These are phyloP conservation scores for Cyclura pinguis DNA, from an alignment of 2,797 vertebrate genomes.

Conservation along the genomic window DNA sequence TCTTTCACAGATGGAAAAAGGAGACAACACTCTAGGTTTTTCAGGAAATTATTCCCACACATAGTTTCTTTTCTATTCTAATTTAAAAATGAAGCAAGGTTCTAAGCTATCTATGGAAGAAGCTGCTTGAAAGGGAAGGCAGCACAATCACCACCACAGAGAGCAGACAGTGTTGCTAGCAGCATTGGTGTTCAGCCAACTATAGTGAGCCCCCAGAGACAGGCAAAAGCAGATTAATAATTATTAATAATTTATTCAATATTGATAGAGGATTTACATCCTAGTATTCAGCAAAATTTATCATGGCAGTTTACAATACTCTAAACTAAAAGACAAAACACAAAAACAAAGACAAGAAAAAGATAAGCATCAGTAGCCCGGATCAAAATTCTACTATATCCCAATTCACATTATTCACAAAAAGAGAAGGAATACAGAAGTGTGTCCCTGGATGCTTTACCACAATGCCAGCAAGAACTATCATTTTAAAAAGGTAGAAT, in stretches of 20 bases:
- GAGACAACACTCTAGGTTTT: too few relatives aligned
- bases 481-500: not conserved
- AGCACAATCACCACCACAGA: not conserved
- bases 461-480: not conserved
- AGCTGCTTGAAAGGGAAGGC: not conserved
- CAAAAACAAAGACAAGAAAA: too few relatives aligned
- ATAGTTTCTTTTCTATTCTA: too few relatives aligned
- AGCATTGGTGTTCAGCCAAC: not conserved
- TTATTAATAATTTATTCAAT: not conserved
- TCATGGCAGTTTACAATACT: not conserved
- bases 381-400: not conserved
- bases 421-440: not conserved
- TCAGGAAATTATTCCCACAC: too few relatives aligned
- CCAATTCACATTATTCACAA: not conserved
- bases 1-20: too few relatives aligned
- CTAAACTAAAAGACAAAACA: not conserved
- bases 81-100: too few relatives aligned
- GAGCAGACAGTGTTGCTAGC: not conserved
- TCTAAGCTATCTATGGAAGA: not conserved
- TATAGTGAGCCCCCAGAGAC: not conserved
- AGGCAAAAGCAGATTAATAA: too few relatives aligned
- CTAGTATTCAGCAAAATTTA: not conserved
- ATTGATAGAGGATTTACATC: not conserved
- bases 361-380: not conserved
- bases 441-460: too few relatives aligned